A percentile compares a stretch with the other conserved stretches of the same genome.
phyloP scores from a whole-genome alignment of 2,797 vertebrate genomes.

The Hapalemur alaotrensis region DNA sequence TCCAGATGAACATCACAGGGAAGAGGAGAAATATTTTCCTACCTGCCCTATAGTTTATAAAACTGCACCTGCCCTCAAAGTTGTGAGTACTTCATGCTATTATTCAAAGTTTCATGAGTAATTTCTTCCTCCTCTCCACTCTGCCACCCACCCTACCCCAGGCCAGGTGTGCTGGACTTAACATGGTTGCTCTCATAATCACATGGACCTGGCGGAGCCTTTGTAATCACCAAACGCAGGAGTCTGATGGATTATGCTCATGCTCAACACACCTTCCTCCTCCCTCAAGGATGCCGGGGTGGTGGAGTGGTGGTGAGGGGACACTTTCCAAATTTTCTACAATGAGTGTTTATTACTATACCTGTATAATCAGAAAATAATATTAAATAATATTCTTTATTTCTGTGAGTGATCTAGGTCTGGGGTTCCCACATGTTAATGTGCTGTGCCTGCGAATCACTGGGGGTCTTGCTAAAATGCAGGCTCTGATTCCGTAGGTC shows the following conservation, averaged over 20 bases:
- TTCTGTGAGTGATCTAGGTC: background rate
- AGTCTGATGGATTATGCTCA: background rate
- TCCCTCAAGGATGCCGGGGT: background rate
- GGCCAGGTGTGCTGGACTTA: background rate
- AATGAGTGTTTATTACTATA: background rate
- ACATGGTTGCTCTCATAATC: background rate
- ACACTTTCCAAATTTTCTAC: background rate
- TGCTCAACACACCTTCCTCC: background rate
- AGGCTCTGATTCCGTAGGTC: background rate
- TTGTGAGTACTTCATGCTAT: background rate
- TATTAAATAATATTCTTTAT: background rate
- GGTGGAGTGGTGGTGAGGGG: background rate
- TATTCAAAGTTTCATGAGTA: background rate
- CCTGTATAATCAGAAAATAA: constrained; percentile 2
- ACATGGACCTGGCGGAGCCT: background rate
- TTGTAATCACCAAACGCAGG: background rate
- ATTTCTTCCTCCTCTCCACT: background rate
- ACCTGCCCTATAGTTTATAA: background rate
- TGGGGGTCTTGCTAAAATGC: background rate
- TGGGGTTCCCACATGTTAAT: background rate
- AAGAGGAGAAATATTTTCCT: background rate
- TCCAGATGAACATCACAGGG: background rate
- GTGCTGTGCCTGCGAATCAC: background rate
- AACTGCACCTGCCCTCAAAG: background rate
- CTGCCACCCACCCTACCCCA: fast-evolving